phyloP scores from a whole-genome alignment of 2,888 invertebrate species.

The Stratiomys singularior region DNA sequence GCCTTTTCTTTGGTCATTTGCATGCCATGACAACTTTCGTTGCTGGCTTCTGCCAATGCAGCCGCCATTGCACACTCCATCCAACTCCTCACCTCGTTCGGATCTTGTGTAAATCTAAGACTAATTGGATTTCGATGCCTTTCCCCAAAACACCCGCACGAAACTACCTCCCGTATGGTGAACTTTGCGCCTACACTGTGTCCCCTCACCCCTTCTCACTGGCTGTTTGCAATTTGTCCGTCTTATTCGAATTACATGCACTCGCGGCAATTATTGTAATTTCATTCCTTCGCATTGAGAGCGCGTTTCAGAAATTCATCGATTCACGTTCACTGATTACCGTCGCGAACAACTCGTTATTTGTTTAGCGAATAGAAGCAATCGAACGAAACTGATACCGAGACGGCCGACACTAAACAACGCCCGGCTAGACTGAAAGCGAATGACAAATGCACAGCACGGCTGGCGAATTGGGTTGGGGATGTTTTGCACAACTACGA shows the following conservation, averaged over 20 bases:
- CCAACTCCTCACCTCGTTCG: neutral
- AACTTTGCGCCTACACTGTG: conserved; percentile 11
- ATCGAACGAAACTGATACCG: neutral
- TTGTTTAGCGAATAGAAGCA: neutral
- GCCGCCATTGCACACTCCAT: conserved; percentile 30
- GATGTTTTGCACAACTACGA: conserved; percentile 2
- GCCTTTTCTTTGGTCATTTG: conserved; percentile 34
- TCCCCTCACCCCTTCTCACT: neutral
- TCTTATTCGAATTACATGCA: conserved; percentile 13
- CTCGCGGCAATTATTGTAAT: conserved; percentile 7
- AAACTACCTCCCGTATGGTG: conserved; percentile 2
- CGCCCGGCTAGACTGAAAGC: conserved; percentile 34
- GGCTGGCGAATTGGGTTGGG: neutral
- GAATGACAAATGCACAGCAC: conserved; percentile 19
- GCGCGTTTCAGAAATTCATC: neutral
- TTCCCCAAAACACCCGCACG: neutral
- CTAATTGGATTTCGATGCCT: conserved; percentile 28
- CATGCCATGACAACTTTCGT: conserved; percentile 25
- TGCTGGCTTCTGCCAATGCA: conserved; percentile 9
- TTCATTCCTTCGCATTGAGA: conserved; percentile 11
- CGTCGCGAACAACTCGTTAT: neutral
- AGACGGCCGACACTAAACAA: conserved; percentile 35
- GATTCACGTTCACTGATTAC: neutral
- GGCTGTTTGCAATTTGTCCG: neutral
- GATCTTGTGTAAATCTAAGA: neutral